Conservation (phyloP, 2,113 vertebrate genomes). For the Lampris incognitus region DNA sequence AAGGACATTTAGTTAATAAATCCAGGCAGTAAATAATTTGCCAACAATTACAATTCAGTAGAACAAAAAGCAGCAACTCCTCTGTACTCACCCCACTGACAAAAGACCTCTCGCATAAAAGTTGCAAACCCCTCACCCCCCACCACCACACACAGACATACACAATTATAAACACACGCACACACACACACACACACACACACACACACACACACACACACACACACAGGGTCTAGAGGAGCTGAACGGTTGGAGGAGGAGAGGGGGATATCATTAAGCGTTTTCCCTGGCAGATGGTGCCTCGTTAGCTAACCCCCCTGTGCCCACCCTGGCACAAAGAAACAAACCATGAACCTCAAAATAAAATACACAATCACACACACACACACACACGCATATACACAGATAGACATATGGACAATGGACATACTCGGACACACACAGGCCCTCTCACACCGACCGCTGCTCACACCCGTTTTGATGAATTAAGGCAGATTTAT, state of each 20-base stretch:
- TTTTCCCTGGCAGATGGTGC: conserved; percentile 74
- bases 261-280: conserved; percentile 60
- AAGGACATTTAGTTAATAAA: too few relatives aligned
- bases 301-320: conserved; percentile 51
- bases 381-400: not conserved
- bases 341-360: conserved; percentile 55
- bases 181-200: conserved; percentile 3
- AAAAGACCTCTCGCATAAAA: too few relatives aligned
- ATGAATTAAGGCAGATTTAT: not conserved
- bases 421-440: not conserved
- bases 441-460: not conserved
- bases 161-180: not conserved
- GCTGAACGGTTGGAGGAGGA: conserved; percentile 38
- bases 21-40: not conserved
- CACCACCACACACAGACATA: too few relatives aligned
- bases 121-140: too few relatives aligned
- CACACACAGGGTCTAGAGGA: conserved; percentile 36
- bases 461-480: not conserved
- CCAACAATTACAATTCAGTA: not conserved
- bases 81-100: too few relatives aligned
- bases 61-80: too few relatives aligned
- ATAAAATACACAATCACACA: conserved; percentile 21
- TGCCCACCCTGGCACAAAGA: conserved; percentile 38
- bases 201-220: conserved; percentile 8
- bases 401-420: conserved; percentile 8